Conservation (phyloP, 2,797 vertebrate species). For the Fringilla coelebs region DNA sequence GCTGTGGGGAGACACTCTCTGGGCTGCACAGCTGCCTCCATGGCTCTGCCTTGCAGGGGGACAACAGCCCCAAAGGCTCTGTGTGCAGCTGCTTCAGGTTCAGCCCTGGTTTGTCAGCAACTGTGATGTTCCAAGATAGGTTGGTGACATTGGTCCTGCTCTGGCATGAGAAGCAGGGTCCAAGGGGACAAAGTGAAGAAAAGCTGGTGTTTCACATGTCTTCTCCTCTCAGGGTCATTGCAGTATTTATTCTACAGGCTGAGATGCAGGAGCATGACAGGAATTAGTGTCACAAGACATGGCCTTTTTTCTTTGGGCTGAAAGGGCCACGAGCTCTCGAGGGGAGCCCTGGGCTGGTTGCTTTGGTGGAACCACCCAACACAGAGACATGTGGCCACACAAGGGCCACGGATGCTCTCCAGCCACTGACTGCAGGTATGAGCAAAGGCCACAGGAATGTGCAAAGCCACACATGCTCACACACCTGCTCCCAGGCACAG, state of each 20-base stretch:
- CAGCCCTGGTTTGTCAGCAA: neutral
- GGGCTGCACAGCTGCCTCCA: neutral
- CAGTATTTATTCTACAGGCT: neutral
- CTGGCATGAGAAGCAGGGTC: accelerated
- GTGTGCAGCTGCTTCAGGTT: accelerated
- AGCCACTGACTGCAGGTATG: neutral
- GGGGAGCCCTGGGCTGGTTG: neutral
- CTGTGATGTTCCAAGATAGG: neutral
- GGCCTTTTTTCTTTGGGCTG: neutral
- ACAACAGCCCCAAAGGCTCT: neutral
- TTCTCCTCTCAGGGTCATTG: neutral
- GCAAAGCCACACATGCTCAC: neutral
- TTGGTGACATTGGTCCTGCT: neutral
- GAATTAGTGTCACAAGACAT: accelerated
- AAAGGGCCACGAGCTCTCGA: accelerated
- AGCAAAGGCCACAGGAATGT: neutral
- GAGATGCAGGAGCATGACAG: neutral
- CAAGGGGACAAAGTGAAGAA: neutral
- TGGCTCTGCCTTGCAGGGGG: neutral
- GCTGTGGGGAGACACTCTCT: neutral
- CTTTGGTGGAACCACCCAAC: neutral
- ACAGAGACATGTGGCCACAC: neutral
- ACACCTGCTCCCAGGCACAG: neutral
- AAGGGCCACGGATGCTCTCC: neutral
- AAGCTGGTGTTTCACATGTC: accelerated